Conservation (phyloP, 2,888 invertebrate genomes). For the Matsumyia berberina region DNA sequence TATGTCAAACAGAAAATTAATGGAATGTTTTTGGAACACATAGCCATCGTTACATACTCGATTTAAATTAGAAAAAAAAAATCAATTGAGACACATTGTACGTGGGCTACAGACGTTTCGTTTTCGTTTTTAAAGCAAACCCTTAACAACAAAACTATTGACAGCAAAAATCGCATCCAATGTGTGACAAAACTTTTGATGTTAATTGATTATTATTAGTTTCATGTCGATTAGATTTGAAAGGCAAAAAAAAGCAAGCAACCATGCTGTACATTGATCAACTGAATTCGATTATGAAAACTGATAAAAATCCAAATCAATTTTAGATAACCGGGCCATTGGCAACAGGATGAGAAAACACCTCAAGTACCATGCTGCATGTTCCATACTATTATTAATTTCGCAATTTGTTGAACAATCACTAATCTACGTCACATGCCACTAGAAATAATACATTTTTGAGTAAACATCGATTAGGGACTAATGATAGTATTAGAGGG, state of each 20-base stretch:
- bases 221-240: slow-evolving; percentile 45
- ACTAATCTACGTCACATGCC: slow-evolving; percentile 47
- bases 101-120: not conserved
- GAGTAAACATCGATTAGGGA: slow-evolving; percentile 45
- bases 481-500: slow-evolving; percentile 47
- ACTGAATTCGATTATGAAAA: slow-evolving; percentile 28
- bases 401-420: slow-evolving; percentile 43
- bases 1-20: slow-evolving; percentile 46
- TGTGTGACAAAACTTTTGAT: slow-evolving; percentile 3
- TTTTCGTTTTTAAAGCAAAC: not conserved
- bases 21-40: slow-evolving; percentile 20
- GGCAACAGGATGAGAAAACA: slow-evolving; percentile 50
- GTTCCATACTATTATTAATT: slow-evolving; percentile 49
- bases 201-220: slow-evolving; percentile 55
- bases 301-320: slow-evolving; percentile 45
- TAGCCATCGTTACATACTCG: slow-evolving; percentile 24
- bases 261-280: slow-evolving; percentile 29
- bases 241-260: not conserved
- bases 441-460: slow-evolving; percentile 48
- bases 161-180: slow-evolving; percentile 41
- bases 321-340: slow-evolving; percentile 40
- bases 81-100: slow-evolving; percentile 51
- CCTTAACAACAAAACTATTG: slow-evolving; percentile 12
- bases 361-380: slow-evolving; percentile 26
- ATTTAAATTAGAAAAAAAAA: slow-evolving; percentile 30